Conservation (phyloP, 2,888 invertebrate genomes). For the Osmoderma eremita region DNA sequence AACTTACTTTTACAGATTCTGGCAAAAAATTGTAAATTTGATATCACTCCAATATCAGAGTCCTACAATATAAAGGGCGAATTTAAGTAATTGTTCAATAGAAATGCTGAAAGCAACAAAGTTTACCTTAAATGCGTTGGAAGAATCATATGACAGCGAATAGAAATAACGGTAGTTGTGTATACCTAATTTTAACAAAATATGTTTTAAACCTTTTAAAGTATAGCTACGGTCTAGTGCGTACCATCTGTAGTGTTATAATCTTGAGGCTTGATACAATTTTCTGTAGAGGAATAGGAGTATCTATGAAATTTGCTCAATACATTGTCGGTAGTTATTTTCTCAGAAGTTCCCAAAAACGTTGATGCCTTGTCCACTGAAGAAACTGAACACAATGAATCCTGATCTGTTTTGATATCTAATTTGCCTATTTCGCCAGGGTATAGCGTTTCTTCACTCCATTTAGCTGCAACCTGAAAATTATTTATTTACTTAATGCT, state of each 20-base stretch:
- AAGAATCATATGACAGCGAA: background rate
- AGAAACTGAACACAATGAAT: conserved; percentile 69
- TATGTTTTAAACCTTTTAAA: background rate
- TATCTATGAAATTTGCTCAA: background rate
- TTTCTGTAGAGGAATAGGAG: background rate
- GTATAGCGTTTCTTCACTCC: conserved; percentile 63
- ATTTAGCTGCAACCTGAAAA: conserved; percentile 60
- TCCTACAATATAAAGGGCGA: conserved; percentile 11
- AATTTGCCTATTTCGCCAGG: conserved; percentile 67
- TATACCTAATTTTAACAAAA: no score
- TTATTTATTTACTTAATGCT: background rate
- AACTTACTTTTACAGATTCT: conserved; percentile 19
- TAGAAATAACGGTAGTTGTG: background rate
- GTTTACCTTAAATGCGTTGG: conserved; percentile 19
- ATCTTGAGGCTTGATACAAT: conserved; percentile 20
- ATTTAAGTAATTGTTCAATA: no score
- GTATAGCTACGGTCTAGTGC: background rate
- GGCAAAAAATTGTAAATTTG: conserved; percentile 16
- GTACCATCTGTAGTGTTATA: background rate
- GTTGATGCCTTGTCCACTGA: conserved; percentile 69
- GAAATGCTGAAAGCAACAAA: no score
- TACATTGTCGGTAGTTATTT: background rate
- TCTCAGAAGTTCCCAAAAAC: conserved; percentile 51
- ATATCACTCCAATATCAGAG: conserved; percentile 3
- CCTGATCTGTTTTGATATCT: conserved; percentile 65